phyloP scores from a whole-genome alignment of 2,113 vertebrate genomes.

The Austrofundulus limnaeus region DNA sequence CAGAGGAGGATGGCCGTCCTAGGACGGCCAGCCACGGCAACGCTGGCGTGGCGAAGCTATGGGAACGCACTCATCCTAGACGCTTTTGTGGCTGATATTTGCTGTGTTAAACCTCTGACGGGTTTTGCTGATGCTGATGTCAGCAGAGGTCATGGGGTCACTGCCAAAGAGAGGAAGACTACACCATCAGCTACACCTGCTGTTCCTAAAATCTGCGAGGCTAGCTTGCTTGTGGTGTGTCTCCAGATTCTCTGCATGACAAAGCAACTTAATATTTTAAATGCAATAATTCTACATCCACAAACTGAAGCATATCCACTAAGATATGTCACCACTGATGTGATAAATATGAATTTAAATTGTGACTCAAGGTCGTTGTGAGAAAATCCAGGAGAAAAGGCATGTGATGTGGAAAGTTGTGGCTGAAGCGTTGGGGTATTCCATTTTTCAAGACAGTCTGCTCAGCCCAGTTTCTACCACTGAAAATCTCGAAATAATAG shows the following conservation, averaged over 20 bases:
- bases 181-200: constrained; percentile 10
- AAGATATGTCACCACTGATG: too few relatives aligned
- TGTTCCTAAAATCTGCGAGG: constrained; percentile 2
- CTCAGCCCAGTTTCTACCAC: not conserved
- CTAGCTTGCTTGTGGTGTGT: constrained; percentile 15
- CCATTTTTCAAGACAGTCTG: constrained; percentile 9
- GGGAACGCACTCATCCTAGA: constrained; percentile 45
- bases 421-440: not conserved
- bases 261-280: constrained; percentile 19
- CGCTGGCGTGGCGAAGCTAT: constrained; percentile 49
- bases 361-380: constrained; percentile 26
- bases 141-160: constrained; percentile 54
- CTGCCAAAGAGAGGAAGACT: not conserved
- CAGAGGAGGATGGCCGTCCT: constrained; percentile 71
- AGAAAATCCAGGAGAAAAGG: not conserved
- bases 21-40: constrained; percentile 68
- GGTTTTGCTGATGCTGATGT: constrained; percentile 16
- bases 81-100: not conserved
- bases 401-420: constrained; percentile 7
- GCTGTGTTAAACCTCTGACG: constrained; percentile 29
- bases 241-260: constrained; percentile 52
- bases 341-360: not conserved
- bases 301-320: too few relatives aligned
- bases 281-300: not conserved
- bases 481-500: not conserved